Evolutionary conservation across 2,113 vertebrate species (phyloP).

Genomic region (Hemiscyllium ocellatum): DNA sequence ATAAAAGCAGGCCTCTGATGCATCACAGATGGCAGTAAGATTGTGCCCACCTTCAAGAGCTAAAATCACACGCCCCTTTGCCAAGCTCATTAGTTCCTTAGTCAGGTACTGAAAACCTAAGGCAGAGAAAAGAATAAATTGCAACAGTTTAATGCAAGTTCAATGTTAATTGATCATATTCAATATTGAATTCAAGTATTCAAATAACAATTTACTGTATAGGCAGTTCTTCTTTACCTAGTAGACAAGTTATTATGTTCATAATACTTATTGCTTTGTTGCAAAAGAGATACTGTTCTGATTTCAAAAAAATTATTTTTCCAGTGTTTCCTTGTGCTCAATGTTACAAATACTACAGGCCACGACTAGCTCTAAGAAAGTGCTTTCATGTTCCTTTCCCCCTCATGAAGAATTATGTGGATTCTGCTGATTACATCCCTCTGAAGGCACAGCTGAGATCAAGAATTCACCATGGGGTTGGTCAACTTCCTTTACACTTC

Average conservation of each 20-base stretch:
- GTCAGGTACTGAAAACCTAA: conserved; percentile 64
- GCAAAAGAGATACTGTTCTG: not conserved
- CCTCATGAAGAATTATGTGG: not conserved
- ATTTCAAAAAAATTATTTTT: not conserved
- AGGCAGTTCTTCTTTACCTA: not conserved
- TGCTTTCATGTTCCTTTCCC: not conserved
- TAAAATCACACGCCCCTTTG: conserved; percentile 55
- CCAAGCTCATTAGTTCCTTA: conserved; percentile 64
- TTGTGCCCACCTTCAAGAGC: conserved; percentile 64
- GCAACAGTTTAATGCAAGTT: not conserved
- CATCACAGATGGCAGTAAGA: conserved; percentile 63
- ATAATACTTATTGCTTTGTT: not conserved
- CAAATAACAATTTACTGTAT: not conserved
- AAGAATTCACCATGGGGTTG: not conserved
- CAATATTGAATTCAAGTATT: no score
- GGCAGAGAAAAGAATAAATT: conserved; percentile 44
- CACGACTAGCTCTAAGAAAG: not conserved
- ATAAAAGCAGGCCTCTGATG: conserved; percentile 65
- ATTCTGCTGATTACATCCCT: not conserved
- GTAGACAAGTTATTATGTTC: not conserved
- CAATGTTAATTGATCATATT: not conserved
- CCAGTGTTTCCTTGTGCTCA: not conserved
- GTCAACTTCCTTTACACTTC: not conserved
- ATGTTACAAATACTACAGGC: not conserved
- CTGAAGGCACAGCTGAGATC: not conserved